phyloP scores from a whole-genome alignment of 2,113 vertebrate species.

The Hyaena hyaena region DNA sequence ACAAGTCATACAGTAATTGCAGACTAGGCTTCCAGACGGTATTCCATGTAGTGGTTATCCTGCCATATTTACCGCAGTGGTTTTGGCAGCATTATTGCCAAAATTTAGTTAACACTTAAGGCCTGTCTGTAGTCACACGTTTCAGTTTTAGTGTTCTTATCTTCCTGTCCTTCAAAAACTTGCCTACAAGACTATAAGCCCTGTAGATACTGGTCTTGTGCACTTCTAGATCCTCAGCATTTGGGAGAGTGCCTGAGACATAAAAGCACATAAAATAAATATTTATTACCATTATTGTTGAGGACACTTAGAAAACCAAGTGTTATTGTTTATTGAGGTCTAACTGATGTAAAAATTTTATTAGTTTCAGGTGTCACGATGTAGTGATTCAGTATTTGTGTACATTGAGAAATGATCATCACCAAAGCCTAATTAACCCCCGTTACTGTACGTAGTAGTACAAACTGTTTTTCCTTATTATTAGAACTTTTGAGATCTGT shows the following conservation, averaged over 20 bases:
- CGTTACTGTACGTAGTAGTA: background rate
- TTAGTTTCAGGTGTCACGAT: background rate
- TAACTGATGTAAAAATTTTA: background rate
- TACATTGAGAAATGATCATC: background rate
- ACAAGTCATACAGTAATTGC: background rate
- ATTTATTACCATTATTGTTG: constrained; percentile 23
- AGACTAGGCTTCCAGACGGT: background rate
- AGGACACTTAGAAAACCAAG: background rate
- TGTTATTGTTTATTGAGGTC: background rate
- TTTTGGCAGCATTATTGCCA: background rate
- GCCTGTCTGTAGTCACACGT: background rate
- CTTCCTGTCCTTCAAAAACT: background rate
- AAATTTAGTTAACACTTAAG: background rate
- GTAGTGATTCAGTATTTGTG: background rate
- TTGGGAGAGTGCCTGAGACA: background rate
- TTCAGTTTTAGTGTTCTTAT: background rate
- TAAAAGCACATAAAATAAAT: background rate
- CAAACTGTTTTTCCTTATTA: background rate
- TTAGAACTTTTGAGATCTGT: background rate
- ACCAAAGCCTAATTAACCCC: background rate
- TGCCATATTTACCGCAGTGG: background rate
- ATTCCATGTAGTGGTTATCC: background rate
- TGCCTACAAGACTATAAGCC: background rate
- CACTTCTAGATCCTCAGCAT: background rate
- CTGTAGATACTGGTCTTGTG: background rate